Evolutionary conservation across 2,797 vertebrate genomes (phyloP).

Genomic region (Buphagus erythrorhynchus): DNA sequence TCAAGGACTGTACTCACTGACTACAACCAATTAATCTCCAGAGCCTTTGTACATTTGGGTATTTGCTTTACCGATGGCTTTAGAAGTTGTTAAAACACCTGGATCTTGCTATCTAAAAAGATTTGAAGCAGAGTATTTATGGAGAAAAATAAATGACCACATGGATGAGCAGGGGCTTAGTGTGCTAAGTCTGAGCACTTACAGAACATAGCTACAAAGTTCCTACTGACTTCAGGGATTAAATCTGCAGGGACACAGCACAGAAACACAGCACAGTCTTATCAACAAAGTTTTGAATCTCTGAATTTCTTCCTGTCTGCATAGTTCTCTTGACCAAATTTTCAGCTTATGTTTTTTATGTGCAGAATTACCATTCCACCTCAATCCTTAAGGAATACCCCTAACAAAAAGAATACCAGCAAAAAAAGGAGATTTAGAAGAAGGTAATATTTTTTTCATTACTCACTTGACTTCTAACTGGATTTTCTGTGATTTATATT

Average conservation of each 20-base stretch:
- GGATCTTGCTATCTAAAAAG: background rate
- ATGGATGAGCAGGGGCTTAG: background rate
- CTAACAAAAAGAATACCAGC: background rate
- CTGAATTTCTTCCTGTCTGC: background rate
- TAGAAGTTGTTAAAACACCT: constrained; percentile 1
- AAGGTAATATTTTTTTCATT: background rate
- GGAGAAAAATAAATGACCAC: background rate
- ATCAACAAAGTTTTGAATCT: background rate
- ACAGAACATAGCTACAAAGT: background rate
- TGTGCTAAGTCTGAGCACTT: background rate
- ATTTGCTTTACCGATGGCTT: background rate
- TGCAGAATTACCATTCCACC: background rate
- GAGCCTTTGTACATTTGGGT: background rate
- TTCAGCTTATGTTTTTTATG: background rate
- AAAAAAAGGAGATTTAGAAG: background rate
- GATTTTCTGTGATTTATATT: background rate
- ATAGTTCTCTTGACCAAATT: background rate
- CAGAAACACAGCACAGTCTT: background rate
- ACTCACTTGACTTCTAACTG: background rate
- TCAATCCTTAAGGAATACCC: background rate
- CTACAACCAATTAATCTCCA: background rate
- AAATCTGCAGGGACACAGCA: background rate
- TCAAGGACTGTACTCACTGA: background rate
- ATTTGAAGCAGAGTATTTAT: background rate
- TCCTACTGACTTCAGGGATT: background rate